Conservation (phyloP, 2,888 invertebrate genomes). For the Drosophila nr. fundita region DNA sequence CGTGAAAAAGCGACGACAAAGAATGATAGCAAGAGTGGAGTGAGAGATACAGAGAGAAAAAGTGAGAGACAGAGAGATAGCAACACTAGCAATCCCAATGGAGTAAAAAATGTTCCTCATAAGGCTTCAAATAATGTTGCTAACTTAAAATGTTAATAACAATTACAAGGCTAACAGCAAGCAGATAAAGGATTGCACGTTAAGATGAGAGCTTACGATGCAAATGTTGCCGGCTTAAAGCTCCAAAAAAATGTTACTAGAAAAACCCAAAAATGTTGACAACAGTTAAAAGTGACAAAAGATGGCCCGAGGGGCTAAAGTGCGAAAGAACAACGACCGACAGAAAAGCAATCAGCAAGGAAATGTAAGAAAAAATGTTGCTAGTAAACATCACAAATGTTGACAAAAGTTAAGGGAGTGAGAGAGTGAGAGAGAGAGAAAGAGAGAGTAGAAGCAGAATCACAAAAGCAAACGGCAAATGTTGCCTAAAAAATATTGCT, state of each 20-base stretch:
- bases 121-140: constrained; percentile 57
- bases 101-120: constrained; percentile 12
- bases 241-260: background rate
- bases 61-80: background rate
- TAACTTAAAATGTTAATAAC: constrained; percentile 27
- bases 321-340: background rate
- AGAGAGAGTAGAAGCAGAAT: background rate
- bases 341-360: background rate
- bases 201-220: constrained; percentile 1
- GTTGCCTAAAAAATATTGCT: constrained; percentile 66
- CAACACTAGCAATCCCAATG: background rate
- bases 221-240: constrained; percentile 34
- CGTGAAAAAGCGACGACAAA: constrained; percentile 26
- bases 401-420: background rate
- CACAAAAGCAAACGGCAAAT: constrained; percentile 42
- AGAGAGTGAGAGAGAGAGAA: no score
- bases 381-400: background rate
- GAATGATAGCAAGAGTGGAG: constrained; percentile 36
- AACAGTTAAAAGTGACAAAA: constrained; percentile 46
- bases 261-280: constrained; percentile 25
- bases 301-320: background rate
- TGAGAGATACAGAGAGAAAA: background rate
- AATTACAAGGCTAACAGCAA: background rate
- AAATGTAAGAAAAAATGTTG: background rate
- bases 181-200: constrained; percentile 3